Evolutionary conservation across 1,140 invertebrate genomes (phyloP).

Genomic region (Leptinotarsa lineolata): DNA sequence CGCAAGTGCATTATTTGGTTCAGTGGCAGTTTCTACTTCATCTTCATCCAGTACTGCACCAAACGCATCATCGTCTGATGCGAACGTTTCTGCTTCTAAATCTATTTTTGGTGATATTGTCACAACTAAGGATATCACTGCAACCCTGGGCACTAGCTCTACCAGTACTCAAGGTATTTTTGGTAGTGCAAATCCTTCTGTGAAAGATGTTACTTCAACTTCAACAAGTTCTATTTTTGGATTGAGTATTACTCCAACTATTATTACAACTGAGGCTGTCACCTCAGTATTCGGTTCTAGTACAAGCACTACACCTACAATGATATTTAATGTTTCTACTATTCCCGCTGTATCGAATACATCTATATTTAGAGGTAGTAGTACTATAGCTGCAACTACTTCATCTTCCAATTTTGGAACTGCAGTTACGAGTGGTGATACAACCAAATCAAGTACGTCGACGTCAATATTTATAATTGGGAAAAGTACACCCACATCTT

Average conservation of each 20-base stretch:
- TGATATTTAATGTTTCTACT: neutral
- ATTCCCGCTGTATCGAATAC: neutral
- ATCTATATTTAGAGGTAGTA: neutral
- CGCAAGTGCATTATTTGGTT: neutral
- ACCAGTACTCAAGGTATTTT: neutral
- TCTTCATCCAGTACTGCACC: neutral
- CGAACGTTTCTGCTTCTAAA: neutral
- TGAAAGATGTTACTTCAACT: neutral
- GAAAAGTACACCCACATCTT: conserved; percentile 3
- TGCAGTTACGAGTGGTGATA: neutral
- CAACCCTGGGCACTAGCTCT: neutral
- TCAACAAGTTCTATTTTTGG: neutral
- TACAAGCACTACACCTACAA: neutral
- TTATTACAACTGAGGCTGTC: conserved; percentile 6
- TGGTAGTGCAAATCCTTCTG: neutral
- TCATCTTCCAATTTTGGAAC: conserved; percentile 25
- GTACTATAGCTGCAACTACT: neutral
- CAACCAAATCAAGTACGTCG: neutral
- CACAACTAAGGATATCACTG: neutral
- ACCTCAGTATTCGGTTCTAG: neutral
- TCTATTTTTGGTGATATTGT: conserved; percentile 20
- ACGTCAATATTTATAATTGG: neutral
- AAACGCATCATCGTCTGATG: conserved; percentile 4
- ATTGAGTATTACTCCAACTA: neutral
- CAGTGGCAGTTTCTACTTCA: conserved; percentile 5